Evolutionary conservation across 2,797 vertebrate genomes (phyloP), one percentile per base, ranked within the genome.

Genomic region (Austrolebias charrua): DNA sequence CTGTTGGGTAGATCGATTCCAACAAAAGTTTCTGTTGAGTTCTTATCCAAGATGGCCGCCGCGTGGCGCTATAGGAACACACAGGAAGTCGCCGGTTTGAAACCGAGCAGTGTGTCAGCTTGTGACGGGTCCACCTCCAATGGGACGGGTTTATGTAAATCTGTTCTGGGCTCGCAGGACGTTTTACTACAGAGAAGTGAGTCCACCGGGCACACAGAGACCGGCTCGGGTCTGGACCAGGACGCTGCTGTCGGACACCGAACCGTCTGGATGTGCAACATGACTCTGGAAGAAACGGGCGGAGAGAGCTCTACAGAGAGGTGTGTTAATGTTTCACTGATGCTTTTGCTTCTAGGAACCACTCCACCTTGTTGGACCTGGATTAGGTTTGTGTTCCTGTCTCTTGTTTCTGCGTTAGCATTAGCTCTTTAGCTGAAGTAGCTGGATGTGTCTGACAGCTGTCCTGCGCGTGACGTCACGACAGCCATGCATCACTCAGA

Each of bases 271-370:
- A 92, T 92, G 91, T 90, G 92, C 94, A 95, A 92, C 75, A 96
- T 97, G 96, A 97, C 96, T 89, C 92, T 97, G 86, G 96, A 96
- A 81, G 96, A 97, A 80, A 90, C 92, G 58, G 78, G 91, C 45
- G 94, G 92, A 79, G 96, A 95, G 20, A 93, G 93, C 78, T 88
- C 92, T 55, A 82, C 92, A 75, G 95, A 95, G 89, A 95, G 94
- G 95, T 96, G 55, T 28, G 69, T 31, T 11, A 0, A 0, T 35
- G 1, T 4, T 46, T 16, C 11, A 18, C 19, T 44, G 1, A 31
- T 0, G 29, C 1, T 31, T 33, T 55, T 44, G 6, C 13, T 7
- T 8, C 18, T 45, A 18, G 24, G 24, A 24, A 24, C 24, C 24
- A 24, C 24, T 24, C 24, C 24, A 24, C 24, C 24, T 24, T 24